These are phyloP conservation scores for Melitaea athalia DNA, from an alignment of 2,888 invertebrate genomes.

Conservation along the genomic window DNA sequence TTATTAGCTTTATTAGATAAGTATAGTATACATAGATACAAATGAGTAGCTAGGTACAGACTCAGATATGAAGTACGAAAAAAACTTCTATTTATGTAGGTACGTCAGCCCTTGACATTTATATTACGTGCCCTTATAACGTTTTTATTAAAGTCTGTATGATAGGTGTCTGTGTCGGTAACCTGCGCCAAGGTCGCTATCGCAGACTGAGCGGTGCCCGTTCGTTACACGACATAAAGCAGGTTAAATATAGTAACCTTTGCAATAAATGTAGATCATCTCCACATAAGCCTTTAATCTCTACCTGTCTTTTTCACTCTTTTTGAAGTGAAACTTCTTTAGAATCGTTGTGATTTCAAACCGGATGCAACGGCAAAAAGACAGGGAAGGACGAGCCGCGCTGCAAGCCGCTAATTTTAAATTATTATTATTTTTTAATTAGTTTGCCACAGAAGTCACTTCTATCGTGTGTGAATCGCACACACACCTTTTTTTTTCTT, in stretches of 20 bases:
- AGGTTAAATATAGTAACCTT: not conserved
- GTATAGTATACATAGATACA: not conserved
- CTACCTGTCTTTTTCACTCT: no score
- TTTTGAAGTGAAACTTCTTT: no score
- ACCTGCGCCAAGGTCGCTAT: slow-evolving; percentile 30
- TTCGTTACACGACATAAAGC: slow-evolving; percentile 21
- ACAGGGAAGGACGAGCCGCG: no score
- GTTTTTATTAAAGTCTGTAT: slow-evolving; percentile 12
- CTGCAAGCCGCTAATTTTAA: no score
- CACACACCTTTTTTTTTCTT: no score
- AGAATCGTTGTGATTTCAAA: no score
- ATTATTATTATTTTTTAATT: no score
- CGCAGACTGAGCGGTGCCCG: slow-evolving; percentile 31
- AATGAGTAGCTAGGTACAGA: not conserved
- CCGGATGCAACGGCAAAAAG: no score
- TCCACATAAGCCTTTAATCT: no score
- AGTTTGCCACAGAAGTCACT: no score
- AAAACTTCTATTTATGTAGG: slow-evolving; percentile 4
- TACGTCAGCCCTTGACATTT: slow-evolving; percentile 4
- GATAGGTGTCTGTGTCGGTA: slow-evolving; percentile 19
- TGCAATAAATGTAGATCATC: no score
- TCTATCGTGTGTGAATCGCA: no score
- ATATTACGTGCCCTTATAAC: not conserved
- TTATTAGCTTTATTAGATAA: not conserved
- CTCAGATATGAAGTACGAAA: not conserved